These are phyloP conservation scores for Thyatira batis DNA, from an alignment of 2,888 invertebrate species.

Conservation along the genomic window DNA sequence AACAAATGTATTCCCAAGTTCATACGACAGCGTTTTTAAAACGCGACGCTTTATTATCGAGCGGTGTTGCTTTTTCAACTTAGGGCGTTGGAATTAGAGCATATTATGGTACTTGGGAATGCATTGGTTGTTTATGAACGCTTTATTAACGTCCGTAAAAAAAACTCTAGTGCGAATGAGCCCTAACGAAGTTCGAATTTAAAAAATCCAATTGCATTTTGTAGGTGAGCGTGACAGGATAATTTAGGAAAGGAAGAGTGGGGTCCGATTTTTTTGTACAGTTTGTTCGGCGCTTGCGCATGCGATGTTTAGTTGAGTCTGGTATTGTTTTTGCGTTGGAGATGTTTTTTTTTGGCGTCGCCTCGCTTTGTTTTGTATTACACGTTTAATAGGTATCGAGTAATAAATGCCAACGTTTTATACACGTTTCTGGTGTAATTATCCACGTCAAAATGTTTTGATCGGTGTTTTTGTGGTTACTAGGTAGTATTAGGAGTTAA, in stretches of 20 bases:
- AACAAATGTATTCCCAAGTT: too few relatives aligned
- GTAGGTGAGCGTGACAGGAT: conserved; percentile 81
- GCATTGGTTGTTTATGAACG: too few relatives aligned
- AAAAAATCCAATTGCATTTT: conserved; percentile 79
- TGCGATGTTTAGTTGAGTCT: conserved; percentile 58
- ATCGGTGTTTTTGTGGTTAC: conserved; percentile 10
- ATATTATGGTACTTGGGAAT: too few relatives aligned
- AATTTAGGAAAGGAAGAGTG: conserved; percentile 76
- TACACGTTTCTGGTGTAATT: conserved; percentile 63
- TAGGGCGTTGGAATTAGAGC: too few relatives aligned
- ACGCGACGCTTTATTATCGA: too few relatives aligned
- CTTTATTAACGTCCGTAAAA: too few relatives aligned
- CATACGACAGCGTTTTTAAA: too few relatives aligned
- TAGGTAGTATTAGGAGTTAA: neutral
- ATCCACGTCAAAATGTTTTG: conserved; percentile 47
- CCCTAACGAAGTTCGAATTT: conserved; percentile 56
- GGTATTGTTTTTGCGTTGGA: conserved; percentile 51
- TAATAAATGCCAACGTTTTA: conserved; percentile 63
- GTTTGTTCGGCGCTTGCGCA: conserved; percentile 38
- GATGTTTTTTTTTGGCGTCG: conserved; percentile 46
- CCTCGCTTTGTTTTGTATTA: conserved; percentile 59
- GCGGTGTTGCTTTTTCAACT: too few relatives aligned
- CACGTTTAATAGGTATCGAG: conserved; percentile 54
- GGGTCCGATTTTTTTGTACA: conserved; percentile 48
- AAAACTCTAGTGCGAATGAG: too few relatives aligned